Conservation (phyloP, 2,888 invertebrate species). For the Eilema caniola region DNA sequence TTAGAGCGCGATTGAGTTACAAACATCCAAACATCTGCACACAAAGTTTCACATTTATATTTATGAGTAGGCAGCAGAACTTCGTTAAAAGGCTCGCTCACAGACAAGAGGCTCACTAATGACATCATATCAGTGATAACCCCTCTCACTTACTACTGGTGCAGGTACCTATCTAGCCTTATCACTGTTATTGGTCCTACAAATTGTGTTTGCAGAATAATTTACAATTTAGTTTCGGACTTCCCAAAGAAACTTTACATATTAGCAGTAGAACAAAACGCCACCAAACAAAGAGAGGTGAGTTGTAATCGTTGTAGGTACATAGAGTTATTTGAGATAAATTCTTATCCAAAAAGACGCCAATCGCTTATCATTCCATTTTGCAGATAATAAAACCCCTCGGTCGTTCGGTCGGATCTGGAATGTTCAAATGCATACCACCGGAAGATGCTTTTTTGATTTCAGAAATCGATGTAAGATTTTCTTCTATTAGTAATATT, state of each 20-base stretch:
- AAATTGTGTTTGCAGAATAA: conserved; percentile 69
- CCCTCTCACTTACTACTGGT: neutral
- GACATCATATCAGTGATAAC: neutral
- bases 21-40: no score
- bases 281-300: conserved; percentile 83
- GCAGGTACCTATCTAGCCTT: neutral
- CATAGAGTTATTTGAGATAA: conserved; percentile 2
- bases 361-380: conserved; percentile 28
- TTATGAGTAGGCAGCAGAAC: no score
- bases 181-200: neutral
- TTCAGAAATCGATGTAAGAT: conserved; percentile 77
- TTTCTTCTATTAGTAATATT: neutral
- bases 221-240: conserved; percentile 77
- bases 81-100: neutral
- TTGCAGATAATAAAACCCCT: conserved; percentile 87
- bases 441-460: conserved; percentile 87
- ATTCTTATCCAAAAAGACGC: conserved; percentile 7
- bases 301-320: conserved; percentile 6
- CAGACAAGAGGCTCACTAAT: neutral
- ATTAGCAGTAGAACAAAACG: conserved; percentile 88
- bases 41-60: no score
- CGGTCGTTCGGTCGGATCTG: conserved; percentile 82
- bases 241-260: conserved; percentile 88
- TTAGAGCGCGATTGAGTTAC: no score
- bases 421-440: conserved; percentile 85